Base-by-base conservation (phyloP, 2,888 invertebrate species). In the Podabrus alpinus region DNA sequence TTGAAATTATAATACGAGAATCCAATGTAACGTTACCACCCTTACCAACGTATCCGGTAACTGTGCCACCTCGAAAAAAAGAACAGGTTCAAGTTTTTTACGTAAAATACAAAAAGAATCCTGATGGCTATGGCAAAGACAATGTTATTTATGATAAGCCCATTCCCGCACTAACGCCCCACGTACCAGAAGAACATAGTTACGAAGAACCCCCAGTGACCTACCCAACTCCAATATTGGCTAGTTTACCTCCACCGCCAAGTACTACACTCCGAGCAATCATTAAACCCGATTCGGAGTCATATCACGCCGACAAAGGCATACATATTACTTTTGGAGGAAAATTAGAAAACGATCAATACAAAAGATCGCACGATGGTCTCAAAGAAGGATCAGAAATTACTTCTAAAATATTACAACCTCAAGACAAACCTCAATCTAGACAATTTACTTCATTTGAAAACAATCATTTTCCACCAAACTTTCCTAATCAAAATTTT, bases 61-160 rank as follows among this genome's bases (percentile, higher is more conserved):
- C 89, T 2, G 89, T 89, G 15, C 86, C 90, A 1, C 88, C 88
- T 15, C 90, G 91, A 78, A 91, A 91, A 80, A 95, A 95, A 84
- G 95, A 96, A 84, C 95, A 95, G 24, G 95, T 96, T 59, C 96
- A 96, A 83, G 96, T 96, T 0, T 96, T 95, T 85, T 96, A 96
- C 84, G 96, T 96, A 0, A 96, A 96, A 86, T 96, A 96, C 84
- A 95, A 95, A 84, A 95, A 96, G 85, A 95, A 95, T 83, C 94
- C 91, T 1, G 88, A 92, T 80, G 91, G 94, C 13, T 89, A 92
- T 79, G 91, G 92, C 0, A 92, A 93, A 80, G 90, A 93, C 67
- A 92, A 93, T 79, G 90, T 95, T 11, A 91, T 95, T 69, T 93
- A 95, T 84, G 95, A 95, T 76, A 91, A 93, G 78, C 95, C 95